Evolutionary conservation across 2,797 vertebrate species (phyloP).

Genomic region (Distichodus sexfasciatus): DNA sequence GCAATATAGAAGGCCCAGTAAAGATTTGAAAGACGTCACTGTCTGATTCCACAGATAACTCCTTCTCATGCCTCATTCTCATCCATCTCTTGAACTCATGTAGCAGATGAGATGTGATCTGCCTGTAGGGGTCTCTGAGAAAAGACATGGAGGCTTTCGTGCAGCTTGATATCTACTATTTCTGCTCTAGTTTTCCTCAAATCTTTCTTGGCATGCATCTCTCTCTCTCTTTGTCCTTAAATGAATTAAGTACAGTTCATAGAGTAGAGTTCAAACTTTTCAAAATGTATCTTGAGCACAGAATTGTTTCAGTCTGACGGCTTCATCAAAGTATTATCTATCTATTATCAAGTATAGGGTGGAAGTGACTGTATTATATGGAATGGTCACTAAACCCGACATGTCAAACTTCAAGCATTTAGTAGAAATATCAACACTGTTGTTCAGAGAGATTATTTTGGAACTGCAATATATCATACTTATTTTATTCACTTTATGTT

Average conservation of each 20-base stretch:
- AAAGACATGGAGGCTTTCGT: not conserved
- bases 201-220: too few species aligned
- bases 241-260: too few species aligned
- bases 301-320: too few species aligned
- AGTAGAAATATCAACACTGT: too few species aligned
- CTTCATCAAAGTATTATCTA: too few species aligned
- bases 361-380: not conserved
- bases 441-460: too few species aligned
- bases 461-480: too few species aligned
- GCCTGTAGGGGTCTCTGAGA: not conserved
- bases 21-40: not conserved
- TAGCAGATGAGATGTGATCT: slow-evolving; percentile 31
- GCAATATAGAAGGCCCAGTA: not conserved
- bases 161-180: not conserved
- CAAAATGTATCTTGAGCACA: too few species aligned
- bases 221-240: not conserved
- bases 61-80: slow-evolving; percentile 55
- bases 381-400: not conserved
- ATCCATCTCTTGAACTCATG: slow-evolving; percentile 14
- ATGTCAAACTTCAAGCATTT: too few species aligned
- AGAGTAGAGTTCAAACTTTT: too few species aligned
- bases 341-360: too few species aligned
- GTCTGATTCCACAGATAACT: slow-evolving; percentile 53
- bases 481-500: too few species aligned
- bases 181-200: not conserved